Percentiles rank a stretch among this genome's conserved stretches.
These are phyloP conservation scores for Anticlea derivata DNA, from an alignment of 2,888 invertebrate genomes.

Conservation along the genomic window DNA sequence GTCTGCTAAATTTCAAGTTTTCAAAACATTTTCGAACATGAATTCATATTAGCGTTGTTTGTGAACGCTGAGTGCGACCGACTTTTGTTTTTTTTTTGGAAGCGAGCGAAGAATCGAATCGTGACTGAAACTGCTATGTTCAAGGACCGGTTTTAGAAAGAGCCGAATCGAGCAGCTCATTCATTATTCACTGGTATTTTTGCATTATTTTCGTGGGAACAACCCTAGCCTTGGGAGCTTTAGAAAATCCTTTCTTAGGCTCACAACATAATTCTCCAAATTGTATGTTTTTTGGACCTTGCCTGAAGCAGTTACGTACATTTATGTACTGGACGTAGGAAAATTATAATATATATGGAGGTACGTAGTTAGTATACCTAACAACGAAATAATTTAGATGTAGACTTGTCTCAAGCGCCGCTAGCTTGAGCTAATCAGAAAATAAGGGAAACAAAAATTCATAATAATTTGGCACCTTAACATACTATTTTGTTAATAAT, in stretches of 20 bases:
- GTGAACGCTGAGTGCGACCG: conserved; percentile 24
- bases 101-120: conserved; percentile 3
- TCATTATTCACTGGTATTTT: no score
- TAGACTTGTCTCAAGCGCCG: neutral
- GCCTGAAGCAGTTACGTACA: conserved; percentile 13
- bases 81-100: conserved; percentile 23
- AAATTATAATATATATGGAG: conserved; percentile 1
- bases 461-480: no score
- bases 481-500: no score
- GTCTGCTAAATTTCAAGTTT: conserved; percentile 47
- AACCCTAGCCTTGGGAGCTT: conserved; percentile 11
- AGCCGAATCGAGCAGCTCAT: no score
- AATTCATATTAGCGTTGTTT: conserved; percentile 37
- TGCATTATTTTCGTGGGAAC: neutral
- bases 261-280: conserved; percentile 13
- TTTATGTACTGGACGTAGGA: conserved; percentile 2
- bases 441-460: no score
- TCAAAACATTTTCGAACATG: conserved; percentile 35
- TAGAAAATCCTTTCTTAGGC: conserved; percentile 17
- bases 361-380: neutral
- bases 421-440: no score
- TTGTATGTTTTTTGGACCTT: conserved; percentile 14
- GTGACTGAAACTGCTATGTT: conserved; percentile 8
- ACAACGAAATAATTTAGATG: neutral
- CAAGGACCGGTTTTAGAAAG: no score